Evolutionary conservation across 2,888 invertebrate species (phyloP), one percentile per base, ranked within the genome.

Genomic region (Drosophila anomelani): DNA sequence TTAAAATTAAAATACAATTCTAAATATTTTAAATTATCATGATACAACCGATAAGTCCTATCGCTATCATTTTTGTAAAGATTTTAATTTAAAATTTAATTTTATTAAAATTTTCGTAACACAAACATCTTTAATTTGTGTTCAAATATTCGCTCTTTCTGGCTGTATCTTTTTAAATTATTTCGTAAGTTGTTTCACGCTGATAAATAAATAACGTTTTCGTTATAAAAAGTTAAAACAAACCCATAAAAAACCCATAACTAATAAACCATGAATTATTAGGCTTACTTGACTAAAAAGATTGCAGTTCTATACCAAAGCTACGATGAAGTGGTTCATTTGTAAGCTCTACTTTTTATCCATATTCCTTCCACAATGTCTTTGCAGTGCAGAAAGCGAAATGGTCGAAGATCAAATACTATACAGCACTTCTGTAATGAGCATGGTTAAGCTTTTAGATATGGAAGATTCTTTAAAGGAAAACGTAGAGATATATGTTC

Each of bases 401-500:
- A 10, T 12, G 15, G 8, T 41, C 17, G 43, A 46, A 0, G n/a
- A 29, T 26, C 44, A 9, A 13, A 20, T 64, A 13, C 4, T 60
- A 7, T 62, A 68, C 20, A 82, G 73, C 49, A 67, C 15, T 15
- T 64, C 79, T 6, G 39, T 77, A 17, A 46, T n/a, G 7, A 57
- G 56, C 26, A 46, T 72, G 60, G 32, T 57, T 1, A 64, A 72
- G 17, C 47, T 79, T 17, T 15, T 79, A 23, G 44, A 60, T 41
- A 10, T 74, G 23, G 79, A 81, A 62, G 66, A 71, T 8, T 43
- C 58, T 17, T 34, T 77, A 4, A 53, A 51, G 13, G 29, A 6
- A 2, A 32, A 51, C 10, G 34, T 78, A 12, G 34, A 58, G 2
- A 7, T 4, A 9, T 64, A 60, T 20, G 58, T 49, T 2, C 54